phyloP scores from a whole-genome alignment of 2,113 vertebrate species.

The Mesoclemmys tuberculata region DNA sequence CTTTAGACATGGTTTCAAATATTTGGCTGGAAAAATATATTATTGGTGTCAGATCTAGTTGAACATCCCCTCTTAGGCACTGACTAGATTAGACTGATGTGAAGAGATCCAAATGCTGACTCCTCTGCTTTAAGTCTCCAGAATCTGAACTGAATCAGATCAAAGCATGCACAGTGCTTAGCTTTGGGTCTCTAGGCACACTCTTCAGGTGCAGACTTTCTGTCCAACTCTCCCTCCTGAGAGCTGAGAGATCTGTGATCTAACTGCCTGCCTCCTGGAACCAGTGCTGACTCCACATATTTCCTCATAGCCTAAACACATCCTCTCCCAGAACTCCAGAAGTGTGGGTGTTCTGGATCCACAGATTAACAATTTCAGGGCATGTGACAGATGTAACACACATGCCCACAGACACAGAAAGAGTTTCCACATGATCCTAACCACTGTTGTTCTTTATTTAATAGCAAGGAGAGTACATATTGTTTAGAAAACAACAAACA shows the following conservation, averaged over 20 bases:
- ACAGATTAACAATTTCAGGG: not conserved
- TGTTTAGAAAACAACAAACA: no score
- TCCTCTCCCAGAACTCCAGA: no score
- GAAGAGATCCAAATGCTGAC: not conserved
- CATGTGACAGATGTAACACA: not conserved
- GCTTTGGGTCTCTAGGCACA: no score
- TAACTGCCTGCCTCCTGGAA: no score
- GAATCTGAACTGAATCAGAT: no score
- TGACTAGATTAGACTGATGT: not conserved
- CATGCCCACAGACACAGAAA: not conserved
- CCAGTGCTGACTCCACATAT: no score
- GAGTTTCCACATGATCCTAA: not conserved
- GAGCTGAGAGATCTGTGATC: no score
- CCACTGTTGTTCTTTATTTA: not conserved
- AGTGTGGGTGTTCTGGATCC: not conserved
- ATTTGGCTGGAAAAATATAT: not conserved
- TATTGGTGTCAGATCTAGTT: not conserved
- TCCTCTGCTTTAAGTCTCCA: not conserved
- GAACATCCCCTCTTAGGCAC: not conserved
- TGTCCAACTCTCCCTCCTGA: no score
- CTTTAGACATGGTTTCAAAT: not conserved
- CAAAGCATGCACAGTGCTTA: no score
- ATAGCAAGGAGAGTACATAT: not conserved
- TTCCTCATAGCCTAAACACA: no score
- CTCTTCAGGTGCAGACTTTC: no score